These are phyloP conservation scores for Pomatostomus ruficeps DNA, from an alignment of 2,113 vertebrate species.

Conservation along the genomic window DNA sequence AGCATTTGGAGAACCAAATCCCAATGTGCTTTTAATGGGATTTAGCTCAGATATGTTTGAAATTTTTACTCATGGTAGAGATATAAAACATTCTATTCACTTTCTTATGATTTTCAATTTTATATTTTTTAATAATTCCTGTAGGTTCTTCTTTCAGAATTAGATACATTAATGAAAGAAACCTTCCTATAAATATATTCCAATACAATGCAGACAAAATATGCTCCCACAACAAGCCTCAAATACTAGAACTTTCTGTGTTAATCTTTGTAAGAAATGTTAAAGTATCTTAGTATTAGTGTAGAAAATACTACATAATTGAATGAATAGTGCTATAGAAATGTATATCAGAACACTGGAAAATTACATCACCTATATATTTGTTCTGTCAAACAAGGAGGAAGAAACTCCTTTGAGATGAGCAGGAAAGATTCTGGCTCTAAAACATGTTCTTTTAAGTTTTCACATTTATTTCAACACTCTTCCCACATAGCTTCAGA, in stretches of 20 bases:
- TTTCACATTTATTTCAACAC: neutral
- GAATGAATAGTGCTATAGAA: neutral
- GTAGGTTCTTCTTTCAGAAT: neutral
- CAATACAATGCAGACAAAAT: neutral
- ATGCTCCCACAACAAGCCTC: neutral
- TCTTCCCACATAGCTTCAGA: neutral
- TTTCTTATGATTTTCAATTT: neutral
- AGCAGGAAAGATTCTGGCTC: neutral
- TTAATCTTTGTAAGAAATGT: neutral
- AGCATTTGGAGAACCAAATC: neutral
- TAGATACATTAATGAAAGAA: neutral
- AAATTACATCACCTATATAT: neutral
- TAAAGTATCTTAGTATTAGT: neutral
- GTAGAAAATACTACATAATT: neutral
- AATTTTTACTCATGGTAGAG: neutral
- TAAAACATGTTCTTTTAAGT: neutral
- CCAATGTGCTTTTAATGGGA: neutral
- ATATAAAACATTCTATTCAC: neutral
- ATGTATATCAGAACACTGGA: neutral
- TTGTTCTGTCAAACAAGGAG: neutral
- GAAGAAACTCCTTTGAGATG: neutral
- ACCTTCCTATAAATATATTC: slow-evolving; percentile 9
- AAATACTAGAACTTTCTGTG: neutral
- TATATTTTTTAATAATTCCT: neutral
- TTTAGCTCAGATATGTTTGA: neutral